Percentiles rank a stretch among this genome's conserved stretches.
Evolutionary conservation across 2,888 invertebrate species (phyloP).

Genomic region (Tanytarsus gracilentus): DNA sequence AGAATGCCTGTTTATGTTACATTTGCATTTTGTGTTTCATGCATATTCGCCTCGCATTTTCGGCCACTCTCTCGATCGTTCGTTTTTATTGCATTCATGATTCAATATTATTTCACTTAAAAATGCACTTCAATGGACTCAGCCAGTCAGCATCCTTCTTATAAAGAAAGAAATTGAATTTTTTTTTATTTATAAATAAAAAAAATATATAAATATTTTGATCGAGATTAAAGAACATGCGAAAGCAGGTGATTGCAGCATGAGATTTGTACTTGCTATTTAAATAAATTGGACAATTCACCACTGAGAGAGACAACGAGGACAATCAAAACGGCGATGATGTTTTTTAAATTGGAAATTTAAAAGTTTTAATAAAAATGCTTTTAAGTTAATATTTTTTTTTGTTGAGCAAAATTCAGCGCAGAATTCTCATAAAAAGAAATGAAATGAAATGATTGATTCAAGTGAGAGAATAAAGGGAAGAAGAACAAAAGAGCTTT

Average conservation of each 20-base stretch:
- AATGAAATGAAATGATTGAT: conserved; percentile 16
- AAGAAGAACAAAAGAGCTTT: conserved; percentile 11
- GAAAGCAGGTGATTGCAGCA: conserved; percentile 23
- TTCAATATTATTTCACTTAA: not conserved
- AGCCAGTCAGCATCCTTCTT: not conserved
- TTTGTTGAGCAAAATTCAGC: not conserved
- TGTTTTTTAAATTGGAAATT: too few species aligned
- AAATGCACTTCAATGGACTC: not conserved
- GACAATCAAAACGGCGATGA: too few species aligned
- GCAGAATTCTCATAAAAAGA: too few species aligned
- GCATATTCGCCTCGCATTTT: conserved; percentile 10
- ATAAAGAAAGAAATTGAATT: not conserved
- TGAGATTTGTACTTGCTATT: conserved; percentile 15
- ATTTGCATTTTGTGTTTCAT: conserved; percentile 24
- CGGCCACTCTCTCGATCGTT: not conserved
- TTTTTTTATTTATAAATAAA: not conserved
- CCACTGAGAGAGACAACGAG: too few species aligned
- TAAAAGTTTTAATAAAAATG: too few species aligned
- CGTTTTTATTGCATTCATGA: not conserved
- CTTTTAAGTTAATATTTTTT: not conserved
- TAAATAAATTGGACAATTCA: conserved; percentile 9
- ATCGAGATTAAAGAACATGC: conserved; percentile 19
- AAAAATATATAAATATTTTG: conserved; percentile 22
- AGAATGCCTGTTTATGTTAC: conserved; percentile 23
- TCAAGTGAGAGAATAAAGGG: not conserved